A percentile compares a stretch with the other conserved stretches of the same genome.
These are phyloP conservation scores for Diorhabda elongata DNA, from an alignment of 1,140 invertebrate genomes.

Conservation along the genomic window DNA sequence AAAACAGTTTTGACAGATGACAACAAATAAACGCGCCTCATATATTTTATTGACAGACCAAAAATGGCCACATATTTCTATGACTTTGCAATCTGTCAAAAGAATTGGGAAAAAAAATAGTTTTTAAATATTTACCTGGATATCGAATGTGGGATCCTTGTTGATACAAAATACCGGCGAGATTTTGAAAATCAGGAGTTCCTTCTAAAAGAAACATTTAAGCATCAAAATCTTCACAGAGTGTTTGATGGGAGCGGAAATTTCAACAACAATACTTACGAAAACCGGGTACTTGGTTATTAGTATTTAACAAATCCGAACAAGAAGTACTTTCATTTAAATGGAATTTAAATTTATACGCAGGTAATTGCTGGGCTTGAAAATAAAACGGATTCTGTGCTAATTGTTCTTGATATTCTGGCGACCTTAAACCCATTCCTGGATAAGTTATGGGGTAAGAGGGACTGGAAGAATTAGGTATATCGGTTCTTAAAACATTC, in stretches of 20 bases:
- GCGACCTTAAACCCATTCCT: slow-evolving; percentile 5
- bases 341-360: slow-evolving; percentile 29
- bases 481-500: background rate
- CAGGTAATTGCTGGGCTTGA: slow-evolving; percentile 13
- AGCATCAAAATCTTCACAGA: background rate
- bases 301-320: slow-evolving; percentile 21
- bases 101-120: too few relatives aligned
- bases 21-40: too few relatives aligned
- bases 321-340: slow-evolving; percentile 23
- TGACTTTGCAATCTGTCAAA: too few relatives aligned
- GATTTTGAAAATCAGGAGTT: slow-evolving; percentile 19
- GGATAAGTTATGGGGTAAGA: slow-evolving; percentile 16
- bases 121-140: too few relatives aligned
- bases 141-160: background rate
- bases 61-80: too few relatives aligned
- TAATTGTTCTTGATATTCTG: slow-evolving; percentile 22
- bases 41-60: too few relatives aligned
- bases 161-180: background rate
- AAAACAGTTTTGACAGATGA: too few relatives aligned
- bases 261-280: slow-evolving; percentile 12
- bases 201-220: slow-evolving; percentile 17
- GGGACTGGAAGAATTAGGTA: slow-evolving; percentile 17
- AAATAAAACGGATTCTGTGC: slow-evolving; percentile 16
- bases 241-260: too few relatives aligned
- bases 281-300: slow-evolving; percentile 9